These are phyloP conservation scores for Acrobasis suavella DNA, from an alignment of 2,888 invertebrate species.

Conservation along the genomic window DNA sequence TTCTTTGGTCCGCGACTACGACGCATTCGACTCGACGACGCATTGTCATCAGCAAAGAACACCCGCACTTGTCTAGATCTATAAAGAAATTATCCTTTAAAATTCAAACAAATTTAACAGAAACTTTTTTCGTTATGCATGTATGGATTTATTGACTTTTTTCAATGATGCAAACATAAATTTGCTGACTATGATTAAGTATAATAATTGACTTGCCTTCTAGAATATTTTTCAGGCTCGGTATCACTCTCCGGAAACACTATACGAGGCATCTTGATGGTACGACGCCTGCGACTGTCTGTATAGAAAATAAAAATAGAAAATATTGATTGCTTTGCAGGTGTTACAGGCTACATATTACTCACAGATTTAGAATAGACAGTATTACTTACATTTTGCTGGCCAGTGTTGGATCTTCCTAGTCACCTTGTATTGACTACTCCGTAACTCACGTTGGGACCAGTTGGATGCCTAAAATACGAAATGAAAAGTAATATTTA, in stretches of 20 bases:
- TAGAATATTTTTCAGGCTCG: constrained; percentile 79
- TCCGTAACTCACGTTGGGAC: constrained; percentile 71
- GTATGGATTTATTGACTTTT: no score
- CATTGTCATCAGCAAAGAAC: constrained; percentile 75
- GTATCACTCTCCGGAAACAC: constrained; percentile 79
- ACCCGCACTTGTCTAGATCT: constrained; percentile 76
- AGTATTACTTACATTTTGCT: constrained; percentile 63
- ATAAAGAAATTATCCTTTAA: constrained; percentile 11
- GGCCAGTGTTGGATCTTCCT: constrained; percentile 78
- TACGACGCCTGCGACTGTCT: constrained; percentile 71
- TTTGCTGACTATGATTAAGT: no score
- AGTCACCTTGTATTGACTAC: constrained; percentile 76
- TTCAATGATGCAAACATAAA: no score
- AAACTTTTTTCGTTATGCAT: no score
- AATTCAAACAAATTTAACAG: no score
- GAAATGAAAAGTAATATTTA: constrained; percentile 1
- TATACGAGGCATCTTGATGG: constrained; percentile 77
- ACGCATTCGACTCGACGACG: constrained; percentile 63
- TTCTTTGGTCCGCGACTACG: constrained; percentile 65
- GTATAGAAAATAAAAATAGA: constrained; percentile 27
- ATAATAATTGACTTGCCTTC: constrained; percentile 52
- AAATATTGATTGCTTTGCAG: neutral
- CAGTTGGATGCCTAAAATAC: constrained; percentile 65
- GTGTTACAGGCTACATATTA: no score
- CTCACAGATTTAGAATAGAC: no score